Evolutionary conservation across 1,140 invertebrate genomes (phyloP).

Genomic region (Hyphantria cunea): DNA sequence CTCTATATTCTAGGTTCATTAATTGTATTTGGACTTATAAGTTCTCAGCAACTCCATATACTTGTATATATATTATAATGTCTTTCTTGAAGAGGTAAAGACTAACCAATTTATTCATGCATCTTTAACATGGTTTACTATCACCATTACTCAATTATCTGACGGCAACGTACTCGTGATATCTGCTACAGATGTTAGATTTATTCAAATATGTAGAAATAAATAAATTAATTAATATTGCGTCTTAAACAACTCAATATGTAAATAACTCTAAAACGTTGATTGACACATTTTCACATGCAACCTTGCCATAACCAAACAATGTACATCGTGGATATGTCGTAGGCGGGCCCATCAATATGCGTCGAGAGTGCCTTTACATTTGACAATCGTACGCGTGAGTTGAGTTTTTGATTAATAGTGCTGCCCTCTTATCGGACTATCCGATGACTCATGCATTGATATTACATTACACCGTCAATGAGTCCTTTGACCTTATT

Average conservation of each 20-base stretch:
- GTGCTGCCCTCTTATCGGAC: constrained; percentile 45
- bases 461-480: constrained; percentile 60
- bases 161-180: too few species aligned
- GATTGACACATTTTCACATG: constrained; percentile 23
- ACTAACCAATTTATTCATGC: too few species aligned
- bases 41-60: too few species aligned
- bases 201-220: too few species aligned
- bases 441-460: constrained; percentile 67
- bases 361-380: constrained; percentile 52
- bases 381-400: constrained; percentile 56
- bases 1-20: not conserved
- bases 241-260: too few species aligned
- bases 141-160: too few species aligned
- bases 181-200: too few species aligned
- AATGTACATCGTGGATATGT: constrained; percentile 35
- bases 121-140: constrained; percentile 4
- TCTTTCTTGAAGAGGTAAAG: constrained; percentile 9
- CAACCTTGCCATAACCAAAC: constrained; percentile 17
- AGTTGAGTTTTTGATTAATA: constrained; percentile 60
- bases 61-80: too few species aligned
- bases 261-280: not conserved
- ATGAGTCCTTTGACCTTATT: constrained; percentile 76
- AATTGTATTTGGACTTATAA: too few species aligned
- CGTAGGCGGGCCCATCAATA: constrained; percentile 65
- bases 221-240: too few species aligned